phyloP scores from a whole-genome alignment of 2,888 invertebrate species.

The Calliphora vomitoria region DNA sequence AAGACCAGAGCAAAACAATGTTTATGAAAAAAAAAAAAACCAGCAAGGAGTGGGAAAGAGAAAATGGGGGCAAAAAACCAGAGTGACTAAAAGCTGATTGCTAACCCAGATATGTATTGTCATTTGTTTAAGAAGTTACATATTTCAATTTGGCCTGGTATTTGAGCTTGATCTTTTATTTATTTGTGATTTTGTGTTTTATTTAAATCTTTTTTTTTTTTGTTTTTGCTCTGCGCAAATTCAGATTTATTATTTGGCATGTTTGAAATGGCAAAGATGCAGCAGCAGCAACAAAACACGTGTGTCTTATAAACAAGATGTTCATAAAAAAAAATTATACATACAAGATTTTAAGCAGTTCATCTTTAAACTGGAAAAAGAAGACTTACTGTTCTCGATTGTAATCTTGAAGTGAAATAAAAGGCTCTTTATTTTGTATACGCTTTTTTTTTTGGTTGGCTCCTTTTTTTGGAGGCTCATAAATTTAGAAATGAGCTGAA shows the following conservation, averaged over 20 bases:
- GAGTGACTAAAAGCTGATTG: conserved; percentile 74
- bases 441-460: conserved; percentile 3
- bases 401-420: conserved; percentile 66
- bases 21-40: conserved; percentile 21
- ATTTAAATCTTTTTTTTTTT: conserved; percentile 26
- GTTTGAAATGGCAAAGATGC: conserved; percentile 60
- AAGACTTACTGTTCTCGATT: conserved; percentile 69
- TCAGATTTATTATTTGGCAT: conserved; percentile 69
- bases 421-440: conserved; percentile 45
- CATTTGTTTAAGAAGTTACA: conserved; percentile 73
- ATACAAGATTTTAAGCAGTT: conserved; percentile 54
- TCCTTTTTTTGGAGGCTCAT: conserved; percentile 64
- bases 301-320: conserved; percentile 71
- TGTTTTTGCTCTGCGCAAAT: conserved; percentile 18
- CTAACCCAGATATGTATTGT: conserved; percentile 73
- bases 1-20: conserved; percentile 21
- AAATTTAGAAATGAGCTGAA: conserved; percentile 59
- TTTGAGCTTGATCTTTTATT: conserved; percentile 65
- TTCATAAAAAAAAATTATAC: conserved; percentile 59
- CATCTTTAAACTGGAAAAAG: conserved; percentile 48
- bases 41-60: not conserved
- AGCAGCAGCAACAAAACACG: conserved; percentile 65
- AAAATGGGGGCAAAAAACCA: not conserved
- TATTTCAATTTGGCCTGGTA: conserved; percentile 74
- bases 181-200: conserved; percentile 42